phyloP scores from a whole-genome alignment of 2,797 vertebrate species.

The Clarias platycephalus region DNA sequence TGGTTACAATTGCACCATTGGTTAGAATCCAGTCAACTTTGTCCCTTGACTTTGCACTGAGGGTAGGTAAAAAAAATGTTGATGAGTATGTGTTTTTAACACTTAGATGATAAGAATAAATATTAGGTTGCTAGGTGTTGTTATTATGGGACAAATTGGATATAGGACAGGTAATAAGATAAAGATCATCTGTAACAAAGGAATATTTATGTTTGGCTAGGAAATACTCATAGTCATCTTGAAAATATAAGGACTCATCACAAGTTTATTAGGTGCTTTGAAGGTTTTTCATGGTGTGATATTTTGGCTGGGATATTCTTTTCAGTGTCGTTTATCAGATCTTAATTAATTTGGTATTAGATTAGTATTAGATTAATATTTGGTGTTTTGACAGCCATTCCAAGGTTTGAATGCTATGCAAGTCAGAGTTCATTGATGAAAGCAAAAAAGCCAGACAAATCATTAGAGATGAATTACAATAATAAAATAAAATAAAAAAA shows the following conservation, averaged over 20 bases:
- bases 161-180: no score
- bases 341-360: neutral
- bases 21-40: neutral
- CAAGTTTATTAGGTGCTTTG: neutral
- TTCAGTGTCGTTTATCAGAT: neutral
- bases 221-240: neutral
- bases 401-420: neutral
- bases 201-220: neutral
- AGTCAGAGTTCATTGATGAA: neutral
- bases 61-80: neutral
- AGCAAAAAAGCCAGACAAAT: neutral
- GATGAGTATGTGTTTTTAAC: neutral
- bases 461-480: neutral
- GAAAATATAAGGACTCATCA: slow-evolving; percentile 2
- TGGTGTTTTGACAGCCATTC: neutral
- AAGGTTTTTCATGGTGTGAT: neutral
- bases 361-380: neutral
- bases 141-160: neutral
- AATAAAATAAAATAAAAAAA: neutral
- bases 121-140: slow-evolving; percentile 10
- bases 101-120: slow-evolving; percentile 5
- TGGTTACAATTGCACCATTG: neutral
- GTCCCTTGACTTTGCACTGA: neutral
- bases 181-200: neutral
- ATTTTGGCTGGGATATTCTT: neutral